Conservation (phyloP, 2,888 invertebrate genomes). For the Maniola hyperantus region DNA sequence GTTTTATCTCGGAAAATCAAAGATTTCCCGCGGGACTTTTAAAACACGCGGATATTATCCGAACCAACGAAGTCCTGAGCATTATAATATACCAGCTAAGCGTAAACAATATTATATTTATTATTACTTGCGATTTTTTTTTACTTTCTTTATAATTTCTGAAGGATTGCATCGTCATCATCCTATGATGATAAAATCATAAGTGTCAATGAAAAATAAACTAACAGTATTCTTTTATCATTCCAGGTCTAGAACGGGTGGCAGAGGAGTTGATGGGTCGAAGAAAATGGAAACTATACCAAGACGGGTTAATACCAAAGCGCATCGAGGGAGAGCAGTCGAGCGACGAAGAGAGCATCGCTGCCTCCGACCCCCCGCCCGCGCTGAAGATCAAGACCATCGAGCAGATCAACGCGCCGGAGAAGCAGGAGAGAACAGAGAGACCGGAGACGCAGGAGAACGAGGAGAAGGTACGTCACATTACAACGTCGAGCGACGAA, state of each 20-base stretch:
- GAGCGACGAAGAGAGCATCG: slow-evolving; percentile 76
- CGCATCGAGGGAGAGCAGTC: slow-evolving; percentile 68
- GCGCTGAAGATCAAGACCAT: slow-evolving; percentile 80
- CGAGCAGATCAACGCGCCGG: slow-evolving; percentile 77
- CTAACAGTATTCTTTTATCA: slow-evolving; percentile 10
- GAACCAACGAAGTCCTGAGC: no score
- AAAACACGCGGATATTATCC: no score
- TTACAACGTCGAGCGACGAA: slow-evolving; percentile 65
- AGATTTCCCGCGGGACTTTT: no score
- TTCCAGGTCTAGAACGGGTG: slow-evolving; percentile 96
- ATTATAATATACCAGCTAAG: no score
- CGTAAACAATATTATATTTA: no score
- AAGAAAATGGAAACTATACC: slow-evolving; percentile 97
- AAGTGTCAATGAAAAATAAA: not conserved
- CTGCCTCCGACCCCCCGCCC: slow-evolving; percentile 74
- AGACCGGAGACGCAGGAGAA: slow-evolving; percentile 20
- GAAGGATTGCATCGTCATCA: no score
- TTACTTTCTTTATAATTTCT: no score
- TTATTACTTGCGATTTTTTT: no score
- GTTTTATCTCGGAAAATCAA: no score
- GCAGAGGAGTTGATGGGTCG: slow-evolving; percentile 98
- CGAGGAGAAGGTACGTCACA: slow-evolving; percentile 44
- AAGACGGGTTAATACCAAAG: slow-evolving; percentile 86
- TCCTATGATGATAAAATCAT: not conserved
- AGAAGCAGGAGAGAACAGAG: slow-evolving; percentile 54